phyloP scores from a whole-genome alignment of 1,140 invertebrate genomes.

The Protaetia brevitarsis region DNA sequence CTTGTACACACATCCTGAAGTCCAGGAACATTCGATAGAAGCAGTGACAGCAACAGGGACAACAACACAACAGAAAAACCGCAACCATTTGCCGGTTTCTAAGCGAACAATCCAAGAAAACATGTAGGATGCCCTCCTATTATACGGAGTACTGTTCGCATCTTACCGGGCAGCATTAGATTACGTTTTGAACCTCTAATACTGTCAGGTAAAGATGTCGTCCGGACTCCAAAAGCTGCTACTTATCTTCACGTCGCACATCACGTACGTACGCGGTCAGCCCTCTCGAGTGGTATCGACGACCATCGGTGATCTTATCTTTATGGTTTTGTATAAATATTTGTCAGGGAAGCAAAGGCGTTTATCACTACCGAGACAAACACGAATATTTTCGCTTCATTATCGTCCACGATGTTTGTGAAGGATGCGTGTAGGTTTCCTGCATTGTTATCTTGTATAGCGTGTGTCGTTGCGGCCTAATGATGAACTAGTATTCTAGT shows the following conservation, averaged over 20 bases:
- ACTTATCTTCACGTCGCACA: background rate
- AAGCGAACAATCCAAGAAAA: background rate
- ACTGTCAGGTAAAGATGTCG: constrained; percentile 96
- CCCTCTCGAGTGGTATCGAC: background rate
- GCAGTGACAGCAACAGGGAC: too few relatives aligned
- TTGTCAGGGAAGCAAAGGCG: background rate
- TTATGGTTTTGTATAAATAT: constrained; percentile 8
- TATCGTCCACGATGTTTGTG: constrained; percentile 3
- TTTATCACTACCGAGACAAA: background rate
- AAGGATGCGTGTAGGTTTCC: constrained; percentile 1
- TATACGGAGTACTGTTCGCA: constrained; percentile 79
- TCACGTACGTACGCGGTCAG: background rate
- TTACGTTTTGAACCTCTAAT: constrained; percentile 76
- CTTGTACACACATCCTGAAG: too few relatives aligned
- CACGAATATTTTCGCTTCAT: background rate
- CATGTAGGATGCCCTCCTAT: background rate
- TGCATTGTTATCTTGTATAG: background rate
- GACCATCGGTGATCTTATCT: background rate
- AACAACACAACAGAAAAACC: background rate
- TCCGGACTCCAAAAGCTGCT: constrained; percentile 59
- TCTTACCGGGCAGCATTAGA: constrained; percentile 96
- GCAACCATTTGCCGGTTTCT: background rate
- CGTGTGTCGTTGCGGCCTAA: background rate
- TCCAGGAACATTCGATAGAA: too few relatives aligned
- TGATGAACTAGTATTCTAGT: background rate